phyloP scores from a whole-genome alignment of 1,140 invertebrate species.

The Ceratina calcarata region DNA sequence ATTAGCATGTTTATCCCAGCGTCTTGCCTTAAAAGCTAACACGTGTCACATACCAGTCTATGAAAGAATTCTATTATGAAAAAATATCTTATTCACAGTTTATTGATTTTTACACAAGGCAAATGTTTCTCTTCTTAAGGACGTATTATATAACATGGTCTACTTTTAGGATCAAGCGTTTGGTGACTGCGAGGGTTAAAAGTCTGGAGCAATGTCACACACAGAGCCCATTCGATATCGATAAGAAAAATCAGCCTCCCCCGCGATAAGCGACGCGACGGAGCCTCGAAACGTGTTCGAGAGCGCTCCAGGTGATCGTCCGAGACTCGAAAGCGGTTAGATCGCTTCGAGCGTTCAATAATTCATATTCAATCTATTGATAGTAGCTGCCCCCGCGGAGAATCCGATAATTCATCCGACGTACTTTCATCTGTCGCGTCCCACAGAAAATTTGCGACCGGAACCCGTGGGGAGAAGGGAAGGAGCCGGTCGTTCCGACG shows the following conservation, averaged over 20 bases:
- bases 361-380: constrained; percentile 42
- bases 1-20: constrained; percentile 5
- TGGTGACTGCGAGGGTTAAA: no score
- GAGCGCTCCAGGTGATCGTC: constrained; percentile 10
- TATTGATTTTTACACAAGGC: no score
- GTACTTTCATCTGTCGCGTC: constrained; percentile 33
- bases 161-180: no score
- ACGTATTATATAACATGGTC: no score
- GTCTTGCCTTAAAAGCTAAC: background rate
- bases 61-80: no score
- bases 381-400: constrained; percentile 18
- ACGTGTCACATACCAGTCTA: no score
- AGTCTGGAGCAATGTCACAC: no score
- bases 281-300: background rate
- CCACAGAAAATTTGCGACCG: constrained; percentile 23
- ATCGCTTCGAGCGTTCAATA: constrained; percentile 15
- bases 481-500: background rate
- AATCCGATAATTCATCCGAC: constrained; percentile 30
- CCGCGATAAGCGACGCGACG: no score
- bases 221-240: background rate
- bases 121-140: no score
- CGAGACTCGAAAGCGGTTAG: background rate
- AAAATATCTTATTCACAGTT: no score
- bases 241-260: background rate
- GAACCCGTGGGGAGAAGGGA: no score